Evolutionary conservation across 2,113 vertebrate species (phyloP).

Genomic region (Hippocampus guttulatus): DNA sequence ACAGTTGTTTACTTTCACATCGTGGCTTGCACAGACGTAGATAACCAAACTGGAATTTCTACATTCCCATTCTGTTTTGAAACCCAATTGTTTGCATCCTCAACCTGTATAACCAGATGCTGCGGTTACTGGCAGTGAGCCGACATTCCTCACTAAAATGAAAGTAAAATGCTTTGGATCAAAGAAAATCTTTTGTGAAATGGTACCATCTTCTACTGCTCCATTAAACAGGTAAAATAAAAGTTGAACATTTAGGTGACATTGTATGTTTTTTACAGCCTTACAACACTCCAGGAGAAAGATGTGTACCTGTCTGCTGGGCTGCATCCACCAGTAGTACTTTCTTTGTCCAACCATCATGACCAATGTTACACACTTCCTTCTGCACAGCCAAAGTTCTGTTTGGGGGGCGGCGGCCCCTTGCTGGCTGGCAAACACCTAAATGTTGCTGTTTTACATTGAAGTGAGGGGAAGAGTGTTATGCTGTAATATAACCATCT

Average conservation of each 20-base stretch:
- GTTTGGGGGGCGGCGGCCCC: constrained; percentile 84
- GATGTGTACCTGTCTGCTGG: constrained; percentile 86
- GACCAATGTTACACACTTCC: constrained; percentile 86
- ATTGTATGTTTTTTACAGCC: not conserved
- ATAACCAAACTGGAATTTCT: constrained; percentile 50
- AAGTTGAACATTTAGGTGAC: not conserved
- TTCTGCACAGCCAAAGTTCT: constrained; percentile 92
- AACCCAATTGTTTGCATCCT: constrained; percentile 13
- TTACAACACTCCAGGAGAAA: not conserved
- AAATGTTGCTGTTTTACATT: constrained; percentile 59
- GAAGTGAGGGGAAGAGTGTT: not conserved
- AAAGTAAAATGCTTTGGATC: not conserved
- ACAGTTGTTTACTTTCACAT: constrained; percentile 1
- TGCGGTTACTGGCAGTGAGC: constrained; percentile 22
- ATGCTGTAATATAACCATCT: not conserved
- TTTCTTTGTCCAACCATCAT: constrained; percentile 85
- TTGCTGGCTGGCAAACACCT: constrained; percentile 74
- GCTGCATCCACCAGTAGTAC: constrained; percentile 93
- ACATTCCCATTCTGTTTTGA: constrained; percentile 44
- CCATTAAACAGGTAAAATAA: not conserved
- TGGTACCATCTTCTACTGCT: not conserved
- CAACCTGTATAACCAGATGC: constrained; percentile 32
- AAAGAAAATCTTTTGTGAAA: not conserved
- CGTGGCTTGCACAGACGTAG: constrained; percentile 1
- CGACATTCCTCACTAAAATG: constrained; percentile 13